Percentiles rank a stretch among this genome's conserved stretches.
These are phyloP conservation scores for Caenorhabditis remanei DNA, from an alignment of 1,140 invertebrate genomes.

Conservation along the genomic window DNA sequence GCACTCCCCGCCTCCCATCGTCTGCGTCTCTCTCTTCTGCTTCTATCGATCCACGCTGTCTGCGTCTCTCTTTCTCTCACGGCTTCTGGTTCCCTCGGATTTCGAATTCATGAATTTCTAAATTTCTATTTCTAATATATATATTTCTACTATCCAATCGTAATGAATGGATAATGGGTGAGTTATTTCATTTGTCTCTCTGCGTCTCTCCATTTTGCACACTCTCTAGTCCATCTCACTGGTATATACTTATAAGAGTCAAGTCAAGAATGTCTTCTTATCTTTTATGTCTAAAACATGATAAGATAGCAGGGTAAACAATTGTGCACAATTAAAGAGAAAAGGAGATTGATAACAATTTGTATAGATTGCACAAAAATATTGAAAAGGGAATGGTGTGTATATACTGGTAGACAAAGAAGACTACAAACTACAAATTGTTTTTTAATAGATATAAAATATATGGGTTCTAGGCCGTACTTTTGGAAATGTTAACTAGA, in stretches of 20 bases:
- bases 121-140: not conserved
- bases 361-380: not conserved
- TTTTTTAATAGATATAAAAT: not conserved
- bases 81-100: not conserved
- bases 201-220: too few species aligned
- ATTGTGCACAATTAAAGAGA: not conserved
- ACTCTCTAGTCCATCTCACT: too few species aligned
- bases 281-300: not conserved
- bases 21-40: not conserved
- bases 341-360: too few species aligned
- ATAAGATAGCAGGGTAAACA: not conserved
- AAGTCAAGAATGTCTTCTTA: too few species aligned
- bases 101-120: conserved; percentile 4
- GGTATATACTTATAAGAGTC: too few species aligned
- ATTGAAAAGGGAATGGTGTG: not conserved
- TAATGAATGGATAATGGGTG: conserved; percentile 35
- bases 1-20: not conserved
- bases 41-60: conserved; percentile 42
- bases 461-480: too few species aligned
- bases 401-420: not conserved
- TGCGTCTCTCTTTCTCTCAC: not conserved
- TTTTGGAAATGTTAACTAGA: too few species aligned
- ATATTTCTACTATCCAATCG: not conserved
- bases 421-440: not conserved
- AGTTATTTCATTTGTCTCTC: not conserved